These are phyloP conservation scores for Zoanthus sansibaricus DNA, from an alignment of 92 coral and sea anemone species.

Conservation along the genomic window DNA sequence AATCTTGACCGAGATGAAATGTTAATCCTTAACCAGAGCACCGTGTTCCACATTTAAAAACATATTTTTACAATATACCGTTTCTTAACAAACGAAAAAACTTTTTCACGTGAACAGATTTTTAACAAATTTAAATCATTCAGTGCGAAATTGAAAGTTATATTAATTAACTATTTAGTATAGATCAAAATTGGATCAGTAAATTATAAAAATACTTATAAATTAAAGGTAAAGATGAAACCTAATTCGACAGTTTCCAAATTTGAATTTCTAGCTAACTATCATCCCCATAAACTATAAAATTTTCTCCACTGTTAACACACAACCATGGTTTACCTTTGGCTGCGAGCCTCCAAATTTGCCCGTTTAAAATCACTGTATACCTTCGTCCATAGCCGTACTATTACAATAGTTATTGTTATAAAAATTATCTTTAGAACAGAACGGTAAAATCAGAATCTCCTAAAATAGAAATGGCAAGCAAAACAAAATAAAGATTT, in stretches of 20 bases:
- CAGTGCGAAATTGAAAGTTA: not conserved
- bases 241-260: slow-evolving; percentile 6
- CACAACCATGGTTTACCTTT: not conserved
- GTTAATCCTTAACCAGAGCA: too few species aligned
- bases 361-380: slow-evolving; percentile 1
- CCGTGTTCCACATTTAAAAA: too few species aligned
- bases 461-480: slow-evolving; percentile 1
- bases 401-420: not conserved
- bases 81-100: not conserved
- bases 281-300: not conserved
- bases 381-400: not conserved
- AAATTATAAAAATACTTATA: not conserved
- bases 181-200: not conserved
- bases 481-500: not conserved
- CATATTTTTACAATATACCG: not conserved
- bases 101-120: not conserved
- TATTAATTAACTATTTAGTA: not conserved
- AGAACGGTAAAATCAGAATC: not conserved
- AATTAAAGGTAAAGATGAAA: not conserved
- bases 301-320: not conserved
- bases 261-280: not conserved
- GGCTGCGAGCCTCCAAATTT: not conserved
- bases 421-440: slow-evolving; percentile 14
- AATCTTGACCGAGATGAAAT: not conserved
- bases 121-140: not conserved